Conservation (phyloP, 1,140 invertebrate genomes). For the Vanessa atalanta region DNA sequence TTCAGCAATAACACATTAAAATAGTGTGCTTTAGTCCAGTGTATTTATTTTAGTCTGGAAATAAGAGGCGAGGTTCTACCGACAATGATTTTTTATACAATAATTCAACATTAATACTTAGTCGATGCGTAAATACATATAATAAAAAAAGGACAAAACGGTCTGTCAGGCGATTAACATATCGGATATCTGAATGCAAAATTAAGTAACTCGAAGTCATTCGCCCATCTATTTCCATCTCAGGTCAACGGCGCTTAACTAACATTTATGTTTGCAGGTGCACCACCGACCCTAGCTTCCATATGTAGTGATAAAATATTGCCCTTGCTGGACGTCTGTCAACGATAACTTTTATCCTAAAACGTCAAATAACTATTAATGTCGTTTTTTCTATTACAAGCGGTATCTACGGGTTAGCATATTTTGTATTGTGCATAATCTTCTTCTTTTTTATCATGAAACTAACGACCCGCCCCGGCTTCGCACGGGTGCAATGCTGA, state of each 20-base stretch:
- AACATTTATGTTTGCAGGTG: slow-evolving; percentile 24
- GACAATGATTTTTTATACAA: too few species aligned
- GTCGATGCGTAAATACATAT: too few species aligned
- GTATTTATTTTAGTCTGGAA: too few species aligned
- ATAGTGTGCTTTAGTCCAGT: too few species aligned
- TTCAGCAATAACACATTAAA: not conserved
- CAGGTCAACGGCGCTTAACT: slow-evolving; percentile 20
- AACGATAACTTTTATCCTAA: slow-evolving; percentile 20
- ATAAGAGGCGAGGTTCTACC: too few species aligned
- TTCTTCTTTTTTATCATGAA: too few species aligned
- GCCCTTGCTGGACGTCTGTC: slow-evolving; percentile 6
- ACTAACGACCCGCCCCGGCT: too few species aligned
- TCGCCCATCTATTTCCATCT: slow-evolving; percentile 11
- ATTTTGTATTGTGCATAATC: not conserved
- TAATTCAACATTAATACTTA: too few species aligned
- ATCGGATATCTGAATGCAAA: slow-evolving; percentile 2
- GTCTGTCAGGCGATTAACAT: not conserved
- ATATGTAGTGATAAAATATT: slow-evolving; percentile 26
- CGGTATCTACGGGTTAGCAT: not conserved
- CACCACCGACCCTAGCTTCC: slow-evolving; percentile 3
- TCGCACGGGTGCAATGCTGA: too few species aligned
- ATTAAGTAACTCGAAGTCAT: not conserved
- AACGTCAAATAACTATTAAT: slow-evolving; percentile 9
- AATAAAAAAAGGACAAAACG: too few species aligned
- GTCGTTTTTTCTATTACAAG: slow-evolving; percentile 8